A percentile compares a stretch with the other conserved stretches of the same genome.
phyloP scores from a whole-genome alignment of 1,140 invertebrate genomes.

The Caligus rogercresseyi region DNA sequence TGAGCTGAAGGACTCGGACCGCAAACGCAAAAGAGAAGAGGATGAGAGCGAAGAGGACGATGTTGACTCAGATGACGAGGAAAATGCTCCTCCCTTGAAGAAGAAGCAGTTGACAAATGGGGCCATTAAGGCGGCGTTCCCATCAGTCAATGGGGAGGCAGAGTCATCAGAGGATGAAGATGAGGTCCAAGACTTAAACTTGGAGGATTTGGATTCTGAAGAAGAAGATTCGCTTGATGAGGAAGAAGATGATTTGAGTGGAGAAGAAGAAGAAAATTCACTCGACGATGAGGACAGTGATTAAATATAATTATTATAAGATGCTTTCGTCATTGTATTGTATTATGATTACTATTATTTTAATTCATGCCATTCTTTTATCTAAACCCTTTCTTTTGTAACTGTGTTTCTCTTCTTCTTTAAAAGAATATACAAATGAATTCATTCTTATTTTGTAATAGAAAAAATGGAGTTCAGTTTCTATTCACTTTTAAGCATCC shows the following conservation, averaged over 20 bases:
- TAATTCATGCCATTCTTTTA: too few relatives aligned
- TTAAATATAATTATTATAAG: too few relatives aligned
- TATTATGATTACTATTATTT: too few relatives aligned
- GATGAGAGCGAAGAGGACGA: constrained; percentile 24
- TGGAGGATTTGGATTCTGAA: constrained; percentile 22
- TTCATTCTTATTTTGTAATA: too few relatives aligned
- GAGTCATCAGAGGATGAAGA: constrained; percentile 26
- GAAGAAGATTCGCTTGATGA: constrained; percentile 17
- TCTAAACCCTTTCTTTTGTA: too few relatives aligned
- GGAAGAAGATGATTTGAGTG: background rate
- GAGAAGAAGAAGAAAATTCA: too few relatives aligned
- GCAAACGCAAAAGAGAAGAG: constrained; percentile 25
- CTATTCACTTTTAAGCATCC: too few relatives aligned
- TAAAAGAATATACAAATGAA: too few relatives aligned
- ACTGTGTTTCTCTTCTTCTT: too few relatives aligned
- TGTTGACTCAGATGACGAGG: constrained; percentile 25
- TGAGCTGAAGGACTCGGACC: constrained; percentile 20
- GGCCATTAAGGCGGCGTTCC: constrained; percentile 14
- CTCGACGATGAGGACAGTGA: too few relatives aligned
- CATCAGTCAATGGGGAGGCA: constrained; percentile 23
- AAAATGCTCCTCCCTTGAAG: constrained; percentile 16
- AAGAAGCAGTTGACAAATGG: constrained; percentile 20
- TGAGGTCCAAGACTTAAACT: constrained; percentile 25
- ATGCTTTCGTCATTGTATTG: too few relatives aligned
- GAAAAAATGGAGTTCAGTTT: too few relatives aligned